A percentile compares a stretch with the other conserved stretches of the same genome.
phyloP scores from a whole-genome alignment of 2,888 invertebrate species.

The Microplitis manilae region DNA sequence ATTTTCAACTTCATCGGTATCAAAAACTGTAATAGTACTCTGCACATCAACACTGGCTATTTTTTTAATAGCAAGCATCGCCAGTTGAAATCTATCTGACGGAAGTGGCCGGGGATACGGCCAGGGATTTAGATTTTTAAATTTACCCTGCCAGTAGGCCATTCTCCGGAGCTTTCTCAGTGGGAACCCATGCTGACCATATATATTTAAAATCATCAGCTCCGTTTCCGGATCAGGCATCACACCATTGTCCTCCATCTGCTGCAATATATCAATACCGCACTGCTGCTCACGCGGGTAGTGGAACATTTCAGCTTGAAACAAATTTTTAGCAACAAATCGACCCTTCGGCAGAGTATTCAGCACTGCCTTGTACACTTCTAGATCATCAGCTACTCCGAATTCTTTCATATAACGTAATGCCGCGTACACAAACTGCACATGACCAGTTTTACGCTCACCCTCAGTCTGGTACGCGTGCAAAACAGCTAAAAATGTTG shows the following conservation, averaged over 20 bases:
- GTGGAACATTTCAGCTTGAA: conserved; percentile 93
- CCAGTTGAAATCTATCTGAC: conserved; percentile 82
- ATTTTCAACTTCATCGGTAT: conserved; percentile 82
- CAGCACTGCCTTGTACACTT: conserved; percentile 88
- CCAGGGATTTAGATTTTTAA: conserved; percentile 92
- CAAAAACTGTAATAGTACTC: conserved; percentile 77
- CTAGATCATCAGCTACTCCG: conserved; percentile 89
- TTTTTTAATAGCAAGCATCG: conserved; percentile 85
- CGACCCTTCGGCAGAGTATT: conserved; percentile 91
- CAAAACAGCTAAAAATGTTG: conserved; percentile 82
- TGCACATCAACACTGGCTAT: conserved; percentile 88
- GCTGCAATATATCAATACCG: conserved; percentile 88
- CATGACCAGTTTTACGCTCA: conserved; percentile 85
- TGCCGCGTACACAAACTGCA: conserved; percentile 95
- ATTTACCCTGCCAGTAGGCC: conserved; percentile 96
- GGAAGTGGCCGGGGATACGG: conserved; percentile 85
- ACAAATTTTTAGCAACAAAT: conserved; percentile 85
- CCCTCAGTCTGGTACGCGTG: conserved; percentile 82
- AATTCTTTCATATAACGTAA: conserved; percentile 90
- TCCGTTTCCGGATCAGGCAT: conserved; percentile 94
- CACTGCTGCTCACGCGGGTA: conserved; percentile 97
- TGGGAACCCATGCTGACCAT: conserved; percentile 84
- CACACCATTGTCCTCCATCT: conserved; percentile 96
- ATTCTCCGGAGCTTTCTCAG: conserved; percentile 84
- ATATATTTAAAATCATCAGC: conserved; percentile 85